Percentiles rank a stretch among this genome's conserved stretches.
Conservation (phyloP, 2,113 vertebrate species). For the Megatriorchis doriae region DNA sequence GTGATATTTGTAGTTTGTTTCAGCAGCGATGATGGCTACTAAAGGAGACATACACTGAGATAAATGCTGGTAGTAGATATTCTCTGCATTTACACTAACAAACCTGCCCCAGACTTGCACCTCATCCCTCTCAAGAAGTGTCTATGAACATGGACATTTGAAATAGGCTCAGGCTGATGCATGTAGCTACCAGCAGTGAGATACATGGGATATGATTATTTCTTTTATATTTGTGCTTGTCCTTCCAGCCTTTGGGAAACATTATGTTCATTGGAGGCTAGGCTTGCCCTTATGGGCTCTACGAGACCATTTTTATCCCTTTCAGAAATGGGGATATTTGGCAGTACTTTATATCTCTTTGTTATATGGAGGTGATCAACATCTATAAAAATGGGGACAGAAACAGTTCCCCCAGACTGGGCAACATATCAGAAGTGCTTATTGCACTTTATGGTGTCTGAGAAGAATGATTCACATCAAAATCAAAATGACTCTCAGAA, state of each 20-base stretch:
- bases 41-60: neutral
- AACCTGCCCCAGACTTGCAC: neutral
- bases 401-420: neutral
- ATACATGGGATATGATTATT: neutral
- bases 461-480: neutral
- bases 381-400: neutral
- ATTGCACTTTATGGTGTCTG: neutral
- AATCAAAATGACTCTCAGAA: neutral
- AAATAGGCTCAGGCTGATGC: neutral
- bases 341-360: neutral
- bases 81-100: neutral
- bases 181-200: neutral
- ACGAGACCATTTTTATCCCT: neutral
- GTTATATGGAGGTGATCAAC: neutral
- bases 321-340: neutral
- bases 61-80: neutral
- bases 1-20: neutral
- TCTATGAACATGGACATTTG: accelerated
- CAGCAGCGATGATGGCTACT: neutral
- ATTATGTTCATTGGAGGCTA: neutral
- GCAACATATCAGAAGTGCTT: neutral
- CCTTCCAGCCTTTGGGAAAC: neutral
- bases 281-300: neutral
- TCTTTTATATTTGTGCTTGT: neutral
- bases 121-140: neutral